Evolutionary conservation across 2,888 invertebrate species (phyloP), one percentile per base, ranked within the genome.

Genomic region (Epistrophe eligans): DNA sequence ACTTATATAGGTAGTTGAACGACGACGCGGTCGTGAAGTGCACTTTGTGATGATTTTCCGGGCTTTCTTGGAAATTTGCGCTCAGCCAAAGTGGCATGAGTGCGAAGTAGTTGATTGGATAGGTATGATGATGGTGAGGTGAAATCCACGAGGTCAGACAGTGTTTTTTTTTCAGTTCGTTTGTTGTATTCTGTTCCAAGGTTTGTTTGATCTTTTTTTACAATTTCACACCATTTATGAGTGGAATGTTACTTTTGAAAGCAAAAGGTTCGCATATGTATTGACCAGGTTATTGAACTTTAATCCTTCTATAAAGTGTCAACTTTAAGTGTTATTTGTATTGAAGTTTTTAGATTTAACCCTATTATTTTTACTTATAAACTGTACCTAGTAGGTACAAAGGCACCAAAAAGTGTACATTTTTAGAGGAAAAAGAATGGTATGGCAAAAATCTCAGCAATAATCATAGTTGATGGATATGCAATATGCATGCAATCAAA

Each of bases 41-140:
- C 60, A 60, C 60, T 60, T 40, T 60, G 38, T 40, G 38, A 60
- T 60, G 60, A 60, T 60, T 48, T 83, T 79, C 83, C 73, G 83
- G 77, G 73, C 72, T 83, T 83, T 83, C 45, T 83, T 83, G 83
- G 77, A 73, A 83, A 79, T 83, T 55, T 55, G 50, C 73, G 77
- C 67, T 60, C 83, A 83, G 83, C 77, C 83, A 72, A 79, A 73
- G 67, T 79, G 83, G 83, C 73, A 83, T 83, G 83, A 83, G 83
- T 77, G 73, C 43, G 77, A 67, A 83, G 77, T 40, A 52, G 77
- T 77, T 73, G 77, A 83, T 83, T 83, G 67, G 60, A 57, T 32
- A 77, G 77, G 83, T 83, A 77, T 66, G 72, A 77, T 66, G 72
- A 72, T 58, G 72, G 72, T 66, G 72, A 72, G 77, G 77, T 79